These are phyloP conservation scores for Xenopus borealis DNA, from an alignment of 2,113 vertebrate species.

Conservation along the genomic window DNA sequence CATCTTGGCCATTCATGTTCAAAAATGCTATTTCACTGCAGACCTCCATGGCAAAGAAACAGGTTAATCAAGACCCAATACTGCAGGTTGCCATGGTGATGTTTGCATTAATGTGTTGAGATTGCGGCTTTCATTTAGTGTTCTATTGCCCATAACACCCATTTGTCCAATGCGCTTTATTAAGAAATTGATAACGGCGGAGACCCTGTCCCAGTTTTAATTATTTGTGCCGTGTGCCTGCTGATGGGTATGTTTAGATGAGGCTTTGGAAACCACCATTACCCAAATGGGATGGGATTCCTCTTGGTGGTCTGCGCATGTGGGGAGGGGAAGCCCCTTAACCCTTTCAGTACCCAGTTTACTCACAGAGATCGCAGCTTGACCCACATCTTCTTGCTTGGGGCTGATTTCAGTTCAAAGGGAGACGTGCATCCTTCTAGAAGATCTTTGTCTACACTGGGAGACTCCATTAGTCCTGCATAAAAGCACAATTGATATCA, in stretches of 20 bases:
- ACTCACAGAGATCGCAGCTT: conserved; percentile 72
- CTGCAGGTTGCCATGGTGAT: conserved; percentile 38
- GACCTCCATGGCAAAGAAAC: not conserved
- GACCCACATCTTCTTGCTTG: conserved; percentile 71
- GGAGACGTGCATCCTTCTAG: conserved; percentile 61
- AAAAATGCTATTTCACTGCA: not conserved
- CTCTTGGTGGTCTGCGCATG: conserved; percentile 45
- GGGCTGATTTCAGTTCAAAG: conserved; percentile 63
- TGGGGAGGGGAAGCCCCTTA: conserved; percentile 45
- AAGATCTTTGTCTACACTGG: conserved; percentile 52
- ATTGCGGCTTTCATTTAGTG: conserved; percentile 22
- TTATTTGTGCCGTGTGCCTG: not conserved
- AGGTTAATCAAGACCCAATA: conserved; percentile 31
- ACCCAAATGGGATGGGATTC: conserved; percentile 36
- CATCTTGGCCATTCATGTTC: not conserved
- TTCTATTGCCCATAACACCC: conserved; percentile 8
- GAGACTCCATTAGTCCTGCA: conserved; percentile 51
- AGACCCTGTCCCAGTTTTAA: not conserved
- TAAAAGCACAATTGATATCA: conserved; percentile 15
- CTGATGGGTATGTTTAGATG: conserved; percentile 24
- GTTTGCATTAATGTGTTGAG: conserved; percentile 23
- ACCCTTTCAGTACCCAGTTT: conserved; percentile 13
- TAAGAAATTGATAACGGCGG: not conserved
- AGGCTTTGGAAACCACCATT: conserved; percentile 19
- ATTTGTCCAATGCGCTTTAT: conserved; percentile 4